A percentile compares a stretch with the other conserved stretches of the same genome.
Conservation (phyloP, 1,140 invertebrate species). For the Scylla paramamosain region DNA sequence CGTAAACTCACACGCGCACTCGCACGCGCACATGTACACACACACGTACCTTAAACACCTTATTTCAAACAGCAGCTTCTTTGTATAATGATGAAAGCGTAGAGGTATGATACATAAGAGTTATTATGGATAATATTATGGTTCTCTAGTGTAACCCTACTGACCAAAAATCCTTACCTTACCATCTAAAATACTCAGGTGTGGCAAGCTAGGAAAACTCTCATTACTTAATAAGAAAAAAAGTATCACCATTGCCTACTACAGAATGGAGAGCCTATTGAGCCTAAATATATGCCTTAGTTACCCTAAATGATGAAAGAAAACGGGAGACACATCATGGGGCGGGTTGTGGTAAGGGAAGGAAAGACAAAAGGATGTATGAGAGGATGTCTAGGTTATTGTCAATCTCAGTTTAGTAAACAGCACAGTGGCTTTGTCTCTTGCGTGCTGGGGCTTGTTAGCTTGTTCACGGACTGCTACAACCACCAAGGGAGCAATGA, state of each 20-base stretch:
- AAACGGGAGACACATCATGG: not conserved
- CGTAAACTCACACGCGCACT: not conserved
- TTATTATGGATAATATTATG: not conserved
- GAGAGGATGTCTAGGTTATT: no score
- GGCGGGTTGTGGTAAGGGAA: not conserved
- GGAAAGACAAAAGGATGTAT: not conserved
- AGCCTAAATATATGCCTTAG: slow-evolving; percentile 1
- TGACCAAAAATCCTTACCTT: not conserved
- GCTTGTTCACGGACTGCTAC: no score
- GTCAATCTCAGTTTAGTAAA: no score
- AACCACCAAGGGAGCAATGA: no score
- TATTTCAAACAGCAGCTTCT: not conserved
- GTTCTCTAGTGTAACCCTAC: not conserved
- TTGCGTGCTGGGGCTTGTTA: no score
- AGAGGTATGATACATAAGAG: not conserved
- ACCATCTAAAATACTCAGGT: not conserved
- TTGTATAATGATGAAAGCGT: not conserved
- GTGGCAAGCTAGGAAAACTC: not conserved
- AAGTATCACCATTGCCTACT: not conserved
- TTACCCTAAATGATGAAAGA: not conserved
- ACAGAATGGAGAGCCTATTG: not conserved
- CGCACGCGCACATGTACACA: not conserved
- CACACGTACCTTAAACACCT: not conserved
- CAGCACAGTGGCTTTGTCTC: no score
- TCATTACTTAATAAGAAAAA: not conserved